Conservation (phyloP, 37 sponge, comb jelly and placozoan species). For the Spongia lamella region DNA sequence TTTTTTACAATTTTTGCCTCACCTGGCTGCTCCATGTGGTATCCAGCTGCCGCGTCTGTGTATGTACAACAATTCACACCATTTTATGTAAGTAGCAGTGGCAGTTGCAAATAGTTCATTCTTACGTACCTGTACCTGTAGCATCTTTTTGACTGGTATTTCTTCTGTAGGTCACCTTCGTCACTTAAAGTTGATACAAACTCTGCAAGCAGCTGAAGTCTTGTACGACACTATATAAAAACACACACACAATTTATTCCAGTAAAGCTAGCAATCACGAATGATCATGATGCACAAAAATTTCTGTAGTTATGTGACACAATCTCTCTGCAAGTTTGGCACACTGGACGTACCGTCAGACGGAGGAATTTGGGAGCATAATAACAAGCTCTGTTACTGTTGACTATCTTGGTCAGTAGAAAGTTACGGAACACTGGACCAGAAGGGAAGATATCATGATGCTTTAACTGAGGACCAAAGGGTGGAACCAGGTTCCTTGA, state of each 20-base stretch:
- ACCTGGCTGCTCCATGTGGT: slow-evolving; percentile 80
- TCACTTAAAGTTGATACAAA: slow-evolving; percentile 16
- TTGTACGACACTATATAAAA: slow-evolving; percentile 42
- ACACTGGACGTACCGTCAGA: slow-evolving; percentile 80
- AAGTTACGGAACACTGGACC: slow-evolving; percentile 25
- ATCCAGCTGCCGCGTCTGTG: slow-evolving; percentile 77
- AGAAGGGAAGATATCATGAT: neutral
- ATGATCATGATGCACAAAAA: too few relatives aligned
- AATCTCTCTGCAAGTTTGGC: too few relatives aligned
- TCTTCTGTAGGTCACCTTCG: too few relatives aligned
- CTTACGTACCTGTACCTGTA: too few relatives aligned
- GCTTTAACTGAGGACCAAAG: slow-evolving; percentile 24
- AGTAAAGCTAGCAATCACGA: too few relatives aligned
- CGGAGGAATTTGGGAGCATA: slow-evolving; percentile 86
- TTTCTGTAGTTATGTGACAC: too few relatives aligned
- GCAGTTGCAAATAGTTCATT: too few relatives aligned
- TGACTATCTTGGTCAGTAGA: slow-evolving; percentile 2
- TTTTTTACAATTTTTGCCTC: too few relatives aligned
- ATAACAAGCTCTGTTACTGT: slow-evolving; percentile 54
- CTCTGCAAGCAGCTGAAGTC: slow-evolving; percentile 57
- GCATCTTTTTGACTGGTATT: too few relatives aligned
- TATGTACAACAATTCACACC: too few relatives aligned
- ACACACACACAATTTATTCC: neutral
- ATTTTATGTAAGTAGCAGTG: too few relatives aligned
- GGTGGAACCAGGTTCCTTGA: slow-evolving; percentile 28